These are phyloP conservation scores for Aphelenchoides fujianensis DNA, from an alignment of 1,140 invertebrate genomes.

Conservation along the genomic window DNA sequence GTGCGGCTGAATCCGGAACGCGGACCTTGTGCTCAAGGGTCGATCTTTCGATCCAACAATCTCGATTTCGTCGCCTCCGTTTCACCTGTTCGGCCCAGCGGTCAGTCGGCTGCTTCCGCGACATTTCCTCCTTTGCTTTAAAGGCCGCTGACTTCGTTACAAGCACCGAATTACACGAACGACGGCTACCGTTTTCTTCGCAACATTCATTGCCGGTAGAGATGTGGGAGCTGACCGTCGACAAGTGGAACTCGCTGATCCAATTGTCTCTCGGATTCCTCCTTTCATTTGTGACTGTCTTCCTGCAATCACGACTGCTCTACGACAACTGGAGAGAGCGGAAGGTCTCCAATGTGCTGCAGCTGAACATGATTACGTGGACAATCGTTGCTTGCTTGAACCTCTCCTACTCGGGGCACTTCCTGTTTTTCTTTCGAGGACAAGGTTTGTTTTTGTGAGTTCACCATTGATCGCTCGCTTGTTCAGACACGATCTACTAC, in stretches of 20 bases:
- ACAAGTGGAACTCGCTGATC: slow-evolving; percentile 5
- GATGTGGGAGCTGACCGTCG: neutral
- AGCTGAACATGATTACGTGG: neutral
- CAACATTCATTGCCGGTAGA: neutral
- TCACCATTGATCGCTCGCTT: too few relatives aligned
- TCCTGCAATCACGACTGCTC: neutral
- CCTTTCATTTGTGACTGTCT: neutral
- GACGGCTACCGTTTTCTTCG: neutral
- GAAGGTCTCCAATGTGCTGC: neutral
- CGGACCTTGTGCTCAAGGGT: too few relatives aligned
- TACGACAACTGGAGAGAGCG: neutral
- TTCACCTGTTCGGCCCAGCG: neutral
- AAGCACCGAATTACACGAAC: neutral
- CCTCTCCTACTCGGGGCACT: neutral
- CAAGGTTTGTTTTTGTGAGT: neutral
- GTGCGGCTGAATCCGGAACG: too few relatives aligned
- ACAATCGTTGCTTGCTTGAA: neutral
- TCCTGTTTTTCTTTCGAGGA: slow-evolving; percentile 11
- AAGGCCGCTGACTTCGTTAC: neutral
- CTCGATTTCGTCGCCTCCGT: neutral
- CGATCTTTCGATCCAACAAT: too few relatives aligned
- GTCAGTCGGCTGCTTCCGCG: too few relatives aligned
- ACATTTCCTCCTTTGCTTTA: neutral
- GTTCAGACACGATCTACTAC: neutral
- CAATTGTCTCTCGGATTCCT: slow-evolving; percentile 3